Base-by-base conservation (phyloP, 2,888 invertebrate species). In the Clostera curtula region DNA sequence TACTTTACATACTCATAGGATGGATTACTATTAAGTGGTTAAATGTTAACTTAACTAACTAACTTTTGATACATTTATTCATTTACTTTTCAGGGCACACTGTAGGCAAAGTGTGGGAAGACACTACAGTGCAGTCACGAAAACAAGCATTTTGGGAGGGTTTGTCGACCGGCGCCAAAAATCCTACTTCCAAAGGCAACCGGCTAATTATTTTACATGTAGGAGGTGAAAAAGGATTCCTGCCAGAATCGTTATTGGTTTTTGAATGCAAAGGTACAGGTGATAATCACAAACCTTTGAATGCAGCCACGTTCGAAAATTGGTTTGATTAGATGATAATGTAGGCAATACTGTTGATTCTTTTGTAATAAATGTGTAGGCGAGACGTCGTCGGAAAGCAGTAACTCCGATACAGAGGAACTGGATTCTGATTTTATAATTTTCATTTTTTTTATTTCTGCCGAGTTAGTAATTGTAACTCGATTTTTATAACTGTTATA, bases 81-180 rank as follows among this genome's bases (percentile, higher is more conserved):
- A 22, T 23, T 30, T 31, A n/a, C 21, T 22, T 34, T 34, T 35
- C 28, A 33, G 39, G 33, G 16, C 33, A 37, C 25, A 29, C 31
- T 27, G 31, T 29, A 19, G 20, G 24, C 10, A 40, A 32, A 33
- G 19, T 24, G 11, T 40, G 34, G 31, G 27, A 24, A n/a, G 31
- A 32, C 31, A 31, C 31, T 18, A 34, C 27, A 6, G 27, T 40
- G 6, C 9, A 25, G 19, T 34, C 31, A 24, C 15, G 21, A 10
- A 29, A 27, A 12, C 25, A 40, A 25, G 40, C 36, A 18, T 36
- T 39, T 27, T 9, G 35, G 13, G 29, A 35, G 24, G 32, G 34
- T 18, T 19, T 35, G 21, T 31, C 33, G 8, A 36, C 29, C 16
- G 32, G 32, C 10, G 29, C 24, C 8, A 39, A 31, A 24, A 36